These are phyloP conservation scores for Brachionus koreanus DNA, from an alignment of 1,140 invertebrate species.

Conservation along the genomic window DNA sequence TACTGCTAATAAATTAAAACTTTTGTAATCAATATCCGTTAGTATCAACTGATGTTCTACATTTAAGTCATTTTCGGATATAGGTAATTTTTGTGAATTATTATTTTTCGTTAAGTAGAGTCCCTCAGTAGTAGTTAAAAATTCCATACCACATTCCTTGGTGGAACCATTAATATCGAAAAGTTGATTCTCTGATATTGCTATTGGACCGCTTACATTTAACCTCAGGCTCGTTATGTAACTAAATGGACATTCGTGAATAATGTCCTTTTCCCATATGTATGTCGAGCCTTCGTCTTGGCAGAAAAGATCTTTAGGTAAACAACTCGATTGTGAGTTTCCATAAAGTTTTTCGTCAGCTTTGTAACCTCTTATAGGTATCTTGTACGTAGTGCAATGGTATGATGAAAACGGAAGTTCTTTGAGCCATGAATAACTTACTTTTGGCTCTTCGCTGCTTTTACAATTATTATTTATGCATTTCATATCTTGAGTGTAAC, in stretches of 20 bases:
- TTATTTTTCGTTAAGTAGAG: constrained; percentile 1
- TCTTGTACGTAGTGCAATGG: not conserved
- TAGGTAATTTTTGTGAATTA: not conserved
- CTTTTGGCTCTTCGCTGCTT: not conserved
- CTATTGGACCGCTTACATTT: not conserved
- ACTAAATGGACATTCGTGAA: not conserved
- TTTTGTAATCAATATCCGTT: not conserved
- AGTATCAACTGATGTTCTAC: not conserved
- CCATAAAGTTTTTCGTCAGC: not conserved
- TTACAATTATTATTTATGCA: not conserved
- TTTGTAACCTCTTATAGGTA: not conserved
- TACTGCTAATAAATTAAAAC: not conserved
- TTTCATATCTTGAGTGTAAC: not conserved
- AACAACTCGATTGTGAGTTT: not conserved
- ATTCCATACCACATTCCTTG: not conserved
- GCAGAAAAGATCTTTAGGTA: not conserved
- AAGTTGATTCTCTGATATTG: not conserved
- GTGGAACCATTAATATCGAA: not conserved
- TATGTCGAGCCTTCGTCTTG: not conserved
- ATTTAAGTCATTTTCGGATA: not conserved
- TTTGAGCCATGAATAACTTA: not conserved
- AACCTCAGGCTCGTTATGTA: not conserved
- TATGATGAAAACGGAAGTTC: constrained; percentile 18
- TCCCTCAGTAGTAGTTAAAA: not conserved
- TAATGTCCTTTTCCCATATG: not conserved